These are phyloP conservation scores for Pogonocichla stellata DNA, from an alignment of 2,113 vertebrate species.

Conservation along the genomic window DNA sequence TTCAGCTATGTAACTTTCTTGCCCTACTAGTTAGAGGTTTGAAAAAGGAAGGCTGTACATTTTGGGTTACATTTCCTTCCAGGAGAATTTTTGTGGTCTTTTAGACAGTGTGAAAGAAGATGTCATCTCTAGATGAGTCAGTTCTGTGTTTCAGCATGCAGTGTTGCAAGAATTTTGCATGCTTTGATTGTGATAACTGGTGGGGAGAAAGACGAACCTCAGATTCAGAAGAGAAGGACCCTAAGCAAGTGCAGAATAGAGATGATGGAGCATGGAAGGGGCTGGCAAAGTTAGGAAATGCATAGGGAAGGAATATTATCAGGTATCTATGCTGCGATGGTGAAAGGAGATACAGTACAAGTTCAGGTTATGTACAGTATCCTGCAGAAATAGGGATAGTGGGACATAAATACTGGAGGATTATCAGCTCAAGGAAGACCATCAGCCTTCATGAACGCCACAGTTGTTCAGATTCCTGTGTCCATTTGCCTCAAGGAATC, in stretches of 20 bases:
- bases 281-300: neutral
- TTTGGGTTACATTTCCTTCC: neutral
- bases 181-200: neutral
- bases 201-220: neutral
- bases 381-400: neutral
- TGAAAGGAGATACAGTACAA: neutral
- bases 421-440: neutral
- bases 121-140: neutral
- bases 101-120: neutral
- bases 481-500: neutral
- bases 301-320: neutral
- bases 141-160: neutral
- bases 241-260: neutral
- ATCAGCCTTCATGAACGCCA: neutral
- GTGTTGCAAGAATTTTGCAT: neutral
- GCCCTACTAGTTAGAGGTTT: neutral
- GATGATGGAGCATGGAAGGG: neutral
- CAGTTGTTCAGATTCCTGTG: neutral
- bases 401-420: neutral
- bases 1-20: neutral
- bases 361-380: neutral
- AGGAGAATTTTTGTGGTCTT: neutral
- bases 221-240: neutral
- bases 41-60: neutral
- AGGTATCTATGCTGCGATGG: neutral